A percentile compares a stretch with the other conserved stretches of the same genome.
phyloP scores from a whole-genome alignment of 2,888 invertebrate genomes.

The Gisinianus flammeolus region DNA sequence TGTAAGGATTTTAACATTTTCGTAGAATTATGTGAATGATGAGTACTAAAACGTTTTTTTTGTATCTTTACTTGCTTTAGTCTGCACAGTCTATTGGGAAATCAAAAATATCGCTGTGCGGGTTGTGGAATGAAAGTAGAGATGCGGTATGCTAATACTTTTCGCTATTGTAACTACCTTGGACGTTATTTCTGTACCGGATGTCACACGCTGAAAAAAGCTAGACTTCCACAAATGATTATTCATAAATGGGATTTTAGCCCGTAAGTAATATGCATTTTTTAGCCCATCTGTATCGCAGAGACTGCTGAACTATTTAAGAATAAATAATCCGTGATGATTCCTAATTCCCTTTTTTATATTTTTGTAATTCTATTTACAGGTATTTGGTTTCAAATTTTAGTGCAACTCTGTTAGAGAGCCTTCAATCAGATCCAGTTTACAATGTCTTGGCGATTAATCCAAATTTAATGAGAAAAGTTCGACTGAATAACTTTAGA shows the following conservation, averaged over 20 bases:
- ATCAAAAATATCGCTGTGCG: conserved; percentile 80
- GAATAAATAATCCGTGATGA: neutral
- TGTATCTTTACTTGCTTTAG: conserved; percentile 62
- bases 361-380: conserved; percentile 60
- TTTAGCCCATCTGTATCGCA: no score
- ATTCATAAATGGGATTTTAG: conserved; percentile 71
- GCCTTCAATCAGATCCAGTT: conserved; percentile 77
- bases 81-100: conserved; percentile 70
- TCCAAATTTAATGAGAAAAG: conserved; percentile 70
- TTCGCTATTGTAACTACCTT: conserved; percentile 81
- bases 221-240: conserved; percentile 73
- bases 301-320: neutral
- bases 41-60: neutral
- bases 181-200: conserved; percentile 86
- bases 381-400: conserved; percentile 83
- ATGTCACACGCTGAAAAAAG: conserved; percentile 79
- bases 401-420: conserved; percentile 75
- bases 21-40: no score
- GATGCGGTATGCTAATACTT: conserved; percentile 72
- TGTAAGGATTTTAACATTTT: neutral
- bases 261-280: conserved; percentile 62
- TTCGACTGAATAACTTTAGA: conserved; percentile 69
- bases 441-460: conserved; percentile 77
- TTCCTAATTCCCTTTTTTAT: neutral
- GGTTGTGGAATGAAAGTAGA: conserved; percentile 84